Percentiles rank a stretch among this genome's conserved stretches.
Conservation (phyloP, 2,888 invertebrate genomes). For the Octonoba sinensis region DNA sequence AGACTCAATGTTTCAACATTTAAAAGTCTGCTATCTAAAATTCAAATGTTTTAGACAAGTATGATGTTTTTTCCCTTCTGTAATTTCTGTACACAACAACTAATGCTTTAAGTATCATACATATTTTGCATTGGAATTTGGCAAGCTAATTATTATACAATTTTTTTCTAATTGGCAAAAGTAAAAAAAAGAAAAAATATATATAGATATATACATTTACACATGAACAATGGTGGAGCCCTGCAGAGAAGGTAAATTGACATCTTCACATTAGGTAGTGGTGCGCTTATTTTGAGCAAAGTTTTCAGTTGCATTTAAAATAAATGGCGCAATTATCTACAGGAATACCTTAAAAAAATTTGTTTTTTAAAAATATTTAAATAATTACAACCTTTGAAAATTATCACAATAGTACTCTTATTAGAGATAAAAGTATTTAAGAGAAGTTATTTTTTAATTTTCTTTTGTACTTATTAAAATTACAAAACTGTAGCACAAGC, state of each 20-base stretch:
- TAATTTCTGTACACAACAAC: no score
- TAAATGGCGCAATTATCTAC: slow-evolving; percentile 27
- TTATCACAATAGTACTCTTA: slow-evolving; percentile 3
- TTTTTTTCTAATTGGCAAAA: slow-evolving; percentile 21
- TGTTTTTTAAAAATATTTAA: no score
- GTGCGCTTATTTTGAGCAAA: slow-evolving; percentile 64
- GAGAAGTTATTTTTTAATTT: background rate
- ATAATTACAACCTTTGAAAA: background rate
- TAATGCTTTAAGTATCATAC: background rate
- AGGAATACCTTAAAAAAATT: no score
- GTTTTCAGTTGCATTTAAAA: slow-evolving; percentile 35
- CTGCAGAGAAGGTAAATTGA: slow-evolving; percentile 51
- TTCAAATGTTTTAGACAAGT: no score
- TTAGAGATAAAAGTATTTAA: background rate
- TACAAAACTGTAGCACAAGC: no score
- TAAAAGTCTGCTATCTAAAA: no score
- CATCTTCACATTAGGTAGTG: slow-evolving; percentile 45
- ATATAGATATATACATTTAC: slow-evolving; percentile 28
- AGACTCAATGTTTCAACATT: no score
- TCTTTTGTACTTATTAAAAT: no score
- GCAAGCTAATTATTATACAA: slow-evolving; percentile 13
- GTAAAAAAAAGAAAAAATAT: background rate
- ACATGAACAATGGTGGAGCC: slow-evolving; percentile 52
- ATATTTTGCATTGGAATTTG: slow-evolving; percentile 14
- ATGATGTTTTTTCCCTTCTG: no score